Percentiles rank a stretch among this genome's conserved stretches.
phyloP scores from a whole-genome alignment of 1,140 invertebrate species.

The Daktulosphaira vitifoliae region DNA sequence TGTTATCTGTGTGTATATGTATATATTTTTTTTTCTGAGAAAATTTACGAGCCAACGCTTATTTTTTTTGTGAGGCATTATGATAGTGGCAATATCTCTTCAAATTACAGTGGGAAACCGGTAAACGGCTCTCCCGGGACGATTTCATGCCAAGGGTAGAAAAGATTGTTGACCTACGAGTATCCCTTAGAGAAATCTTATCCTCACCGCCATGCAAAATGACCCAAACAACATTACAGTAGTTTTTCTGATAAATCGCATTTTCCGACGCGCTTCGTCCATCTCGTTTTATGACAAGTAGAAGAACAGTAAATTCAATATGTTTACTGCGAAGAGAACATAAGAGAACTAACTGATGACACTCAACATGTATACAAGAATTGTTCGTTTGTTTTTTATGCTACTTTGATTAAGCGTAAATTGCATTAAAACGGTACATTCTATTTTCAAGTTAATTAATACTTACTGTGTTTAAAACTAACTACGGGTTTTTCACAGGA shows the following conservation, averaged over 20 bases:
- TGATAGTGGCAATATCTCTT: no score
- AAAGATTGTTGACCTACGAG: conserved; percentile 9
- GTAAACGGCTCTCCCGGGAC: conserved; percentile 30
- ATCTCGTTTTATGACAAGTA: conserved; percentile 9
- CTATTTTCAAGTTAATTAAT: no score
- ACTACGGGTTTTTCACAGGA: no score
- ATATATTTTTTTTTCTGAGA: background rate
- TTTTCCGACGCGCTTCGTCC: background rate
- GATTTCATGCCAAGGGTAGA: background rate
- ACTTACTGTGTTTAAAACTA: no score
- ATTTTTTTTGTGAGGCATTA: background rate
- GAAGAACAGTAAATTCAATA: background rate
- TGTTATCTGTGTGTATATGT: no score
- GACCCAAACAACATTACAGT: conserved; percentile 19
- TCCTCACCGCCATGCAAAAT: background rate
- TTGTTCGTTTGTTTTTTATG: no score
- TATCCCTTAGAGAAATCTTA: conserved; percentile 32
- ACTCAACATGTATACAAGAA: no score
- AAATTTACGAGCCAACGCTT: conserved; percentile 10
- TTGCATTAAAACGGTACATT: no score
- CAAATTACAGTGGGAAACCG: conserved; percentile 13
- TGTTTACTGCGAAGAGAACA: no score
- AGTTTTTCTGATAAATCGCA: conserved; percentile 24
- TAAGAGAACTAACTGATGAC: no score
- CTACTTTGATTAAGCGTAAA: no score